phyloP scores from a whole-genome alignment of 1,140 invertebrate species.

The Trichoplusia ni region DNA sequence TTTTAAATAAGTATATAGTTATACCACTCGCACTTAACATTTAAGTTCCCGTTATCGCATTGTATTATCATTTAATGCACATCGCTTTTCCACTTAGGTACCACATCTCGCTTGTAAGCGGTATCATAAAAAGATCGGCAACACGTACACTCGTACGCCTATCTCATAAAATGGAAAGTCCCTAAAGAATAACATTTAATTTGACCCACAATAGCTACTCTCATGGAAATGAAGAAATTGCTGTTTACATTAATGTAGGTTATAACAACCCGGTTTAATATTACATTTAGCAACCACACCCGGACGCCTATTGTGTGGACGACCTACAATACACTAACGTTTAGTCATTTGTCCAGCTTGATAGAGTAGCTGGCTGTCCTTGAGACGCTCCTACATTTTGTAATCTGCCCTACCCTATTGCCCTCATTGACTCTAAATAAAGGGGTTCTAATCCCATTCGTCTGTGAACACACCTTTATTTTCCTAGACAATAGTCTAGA shows the following conservation, averaged over 20 bases:
- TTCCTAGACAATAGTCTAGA: constrained; percentile 7
- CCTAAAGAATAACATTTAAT: too few relatives aligned
- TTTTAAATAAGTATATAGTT: too few relatives aligned
- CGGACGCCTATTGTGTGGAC: constrained; percentile 33
- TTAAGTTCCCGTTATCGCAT: too few relatives aligned
- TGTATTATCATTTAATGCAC: too few relatives aligned
- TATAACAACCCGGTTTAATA: background rate
- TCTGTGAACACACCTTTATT: constrained; percentile 10
- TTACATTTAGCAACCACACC: constrained; percentile 12
- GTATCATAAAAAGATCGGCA: too few relatives aligned
- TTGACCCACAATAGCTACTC: background rate
- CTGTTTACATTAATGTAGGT: background rate
- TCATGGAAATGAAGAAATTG: constrained; percentile 1
- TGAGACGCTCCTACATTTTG: constrained; percentile 26
- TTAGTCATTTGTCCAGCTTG: constrained; percentile 29
- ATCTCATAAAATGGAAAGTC: too few relatives aligned
- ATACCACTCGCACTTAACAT: too few relatives aligned
- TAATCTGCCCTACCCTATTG: constrained; percentile 23
- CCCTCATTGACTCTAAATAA: constrained; percentile 20
- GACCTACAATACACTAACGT: constrained; percentile 29
- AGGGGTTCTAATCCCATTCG: constrained; percentile 4
- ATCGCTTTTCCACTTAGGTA: too few relatives aligned
- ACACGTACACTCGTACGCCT: too few relatives aligned
- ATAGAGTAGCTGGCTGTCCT: constrained; percentile 19
- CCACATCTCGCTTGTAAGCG: too few relatives aligned